Evolutionary conservation across 1,140 invertebrate genomes (phyloP).

Genomic region (Eulimnadia texana): DNA sequence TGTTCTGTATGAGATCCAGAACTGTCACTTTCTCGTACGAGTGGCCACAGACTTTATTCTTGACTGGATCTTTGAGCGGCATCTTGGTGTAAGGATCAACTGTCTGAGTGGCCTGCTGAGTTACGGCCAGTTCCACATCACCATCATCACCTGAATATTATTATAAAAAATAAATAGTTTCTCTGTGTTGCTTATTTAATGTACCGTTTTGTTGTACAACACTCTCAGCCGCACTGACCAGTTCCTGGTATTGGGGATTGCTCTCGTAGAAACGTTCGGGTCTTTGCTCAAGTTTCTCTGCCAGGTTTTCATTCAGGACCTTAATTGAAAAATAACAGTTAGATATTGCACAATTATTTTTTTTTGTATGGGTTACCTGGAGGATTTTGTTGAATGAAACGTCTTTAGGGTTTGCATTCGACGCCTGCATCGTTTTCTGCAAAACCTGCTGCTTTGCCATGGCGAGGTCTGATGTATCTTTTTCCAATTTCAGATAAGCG

Average conservation of each 20-base stretch:
- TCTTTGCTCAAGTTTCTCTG: neutral
- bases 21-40: constrained; percentile 8
- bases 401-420: too few relatives aligned
- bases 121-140: constrained; percentile 2
- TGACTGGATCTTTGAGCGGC: constrained; percentile 7
- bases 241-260: neutral
- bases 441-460: too few relatives aligned
- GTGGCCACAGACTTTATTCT: constrained; percentile 3
- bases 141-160: too few relatives aligned
- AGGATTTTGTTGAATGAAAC: too few relatives aligned
- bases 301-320: neutral
- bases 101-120: constrained; percentile 1
- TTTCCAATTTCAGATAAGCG: too few relatives aligned
- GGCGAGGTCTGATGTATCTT: too few relatives aligned
- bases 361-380: too few relatives aligned
- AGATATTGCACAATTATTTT: too few relatives aligned
- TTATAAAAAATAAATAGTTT: constrained; percentile 1
- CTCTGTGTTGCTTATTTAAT: neutral
- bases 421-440: too few relatives aligned
- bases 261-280: neutral
- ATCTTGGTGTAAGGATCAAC: constrained; percentile 10
- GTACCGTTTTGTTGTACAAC: too few relatives aligned
- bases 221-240: neutral
- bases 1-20: neutral
- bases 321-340: neutral